These are phyloP conservation scores for Cantharis lateralis DNA, from an alignment of 2,888 invertebrate species.

Conservation along the genomic window DNA sequence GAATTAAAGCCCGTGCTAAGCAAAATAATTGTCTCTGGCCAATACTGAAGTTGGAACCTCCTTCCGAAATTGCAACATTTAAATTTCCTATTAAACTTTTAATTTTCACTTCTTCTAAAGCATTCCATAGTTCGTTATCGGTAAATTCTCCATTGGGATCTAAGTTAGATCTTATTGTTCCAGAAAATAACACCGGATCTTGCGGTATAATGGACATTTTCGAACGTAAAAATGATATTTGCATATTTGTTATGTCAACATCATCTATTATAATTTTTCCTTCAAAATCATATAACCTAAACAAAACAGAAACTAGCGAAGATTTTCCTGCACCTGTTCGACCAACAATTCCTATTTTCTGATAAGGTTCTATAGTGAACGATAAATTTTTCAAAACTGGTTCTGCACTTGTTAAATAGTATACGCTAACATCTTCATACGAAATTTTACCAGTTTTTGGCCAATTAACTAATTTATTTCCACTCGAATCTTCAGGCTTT, in stretches of 20 bases:
- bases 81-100: slow-evolving; percentile 71
- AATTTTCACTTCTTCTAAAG: slow-evolving; percentile 78
- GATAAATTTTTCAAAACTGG: too few species aligned
- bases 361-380: slow-evolving; percentile 62
- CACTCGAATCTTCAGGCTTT: too few species aligned
- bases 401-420: too few species aligned
- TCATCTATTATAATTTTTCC: slow-evolving; percentile 83
- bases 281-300: slow-evolving; percentile 75
- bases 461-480: too few species aligned
- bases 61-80: slow-evolving; percentile 70
- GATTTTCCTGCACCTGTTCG: slow-evolving; percentile 83
- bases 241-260: slow-evolving; percentile 69
- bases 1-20: slow-evolving; percentile 64
- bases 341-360: slow-evolving; percentile 79
- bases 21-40: slow-evolving; percentile 70
- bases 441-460: too few species aligned
- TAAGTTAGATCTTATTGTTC: slow-evolving; percentile 82
- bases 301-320: slow-evolving; percentile 74
- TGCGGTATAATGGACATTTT: slow-evolving; percentile 84
- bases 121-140: slow-evolving; percentile 80
- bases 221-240: slow-evolving; percentile 74
- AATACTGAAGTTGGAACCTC: slow-evolving; percentile 54
- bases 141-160: slow-evolving; percentile 82
- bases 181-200: slow-evolving; percentile 84
- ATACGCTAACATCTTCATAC: too few species aligned